phyloP scores from a whole-genome alignment of 2,113 vertebrate species.

The Cervus canadensis region DNA sequence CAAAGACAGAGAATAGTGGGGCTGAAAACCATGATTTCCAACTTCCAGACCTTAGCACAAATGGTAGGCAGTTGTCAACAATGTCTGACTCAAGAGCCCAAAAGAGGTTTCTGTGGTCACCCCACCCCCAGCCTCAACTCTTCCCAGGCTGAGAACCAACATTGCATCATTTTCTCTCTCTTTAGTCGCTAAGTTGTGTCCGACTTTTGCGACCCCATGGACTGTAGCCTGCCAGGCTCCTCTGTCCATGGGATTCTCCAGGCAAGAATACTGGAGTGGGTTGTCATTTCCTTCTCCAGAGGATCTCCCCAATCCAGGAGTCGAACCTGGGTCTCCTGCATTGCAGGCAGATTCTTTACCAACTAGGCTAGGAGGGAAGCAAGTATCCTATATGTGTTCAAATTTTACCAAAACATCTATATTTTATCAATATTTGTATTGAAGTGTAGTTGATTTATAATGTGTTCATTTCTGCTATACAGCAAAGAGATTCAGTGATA shows the following conservation, averaged over 20 bases:
- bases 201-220: neutral
- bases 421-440: neutral
- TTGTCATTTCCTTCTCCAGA: neutral
- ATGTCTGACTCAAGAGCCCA: neutral
- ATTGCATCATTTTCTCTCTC: neutral
- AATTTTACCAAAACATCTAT: neutral
- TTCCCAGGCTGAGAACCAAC: neutral
- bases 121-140: fast-evolving
- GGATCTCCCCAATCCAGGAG: neutral
- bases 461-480: neutral
- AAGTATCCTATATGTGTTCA: neutral
- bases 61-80: neutral
- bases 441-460: neutral
- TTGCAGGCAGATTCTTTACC: neutral
- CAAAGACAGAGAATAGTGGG: neutral
- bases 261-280: neutral
- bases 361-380: neutral
- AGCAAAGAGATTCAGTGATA: neutral
- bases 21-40: neutral
- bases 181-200: neutral
- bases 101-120: neutral
- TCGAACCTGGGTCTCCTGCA: fast-evolving
- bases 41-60: neutral
- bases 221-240: neutral
- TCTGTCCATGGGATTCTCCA: neutral